Conservation (phyloP, 23 tunicate species). For the Trididemnum miniatum region DNA sequence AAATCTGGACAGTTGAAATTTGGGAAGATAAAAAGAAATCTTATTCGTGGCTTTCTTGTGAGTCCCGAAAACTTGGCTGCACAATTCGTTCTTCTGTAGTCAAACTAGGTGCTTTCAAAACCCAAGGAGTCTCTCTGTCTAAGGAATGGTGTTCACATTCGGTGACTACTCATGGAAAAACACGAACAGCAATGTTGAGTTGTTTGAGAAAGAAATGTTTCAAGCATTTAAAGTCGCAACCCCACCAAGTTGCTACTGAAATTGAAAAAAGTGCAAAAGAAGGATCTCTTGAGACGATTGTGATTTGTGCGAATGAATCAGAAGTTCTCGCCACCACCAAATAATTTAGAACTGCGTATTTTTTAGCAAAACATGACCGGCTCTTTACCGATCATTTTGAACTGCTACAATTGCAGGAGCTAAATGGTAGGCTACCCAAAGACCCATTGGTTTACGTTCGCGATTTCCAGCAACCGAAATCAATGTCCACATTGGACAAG, state of each 20-base stretch:
- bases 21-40: background rate
- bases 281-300: background rate
- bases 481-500: background rate
- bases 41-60: background rate
- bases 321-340: background rate
- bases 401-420: too few species aligned
- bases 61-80: background rate
- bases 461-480: background rate
- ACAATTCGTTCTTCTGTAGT: background rate
- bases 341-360: background rate
- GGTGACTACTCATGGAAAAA: background rate
- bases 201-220: background rate
- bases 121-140: background rate
- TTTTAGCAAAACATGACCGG: background rate
- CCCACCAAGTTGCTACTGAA: background rate
- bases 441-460: background rate
- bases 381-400: too few species aligned
- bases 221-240: background rate
- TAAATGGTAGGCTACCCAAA: background rate
- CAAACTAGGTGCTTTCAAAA: background rate
- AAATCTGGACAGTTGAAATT: background rate
- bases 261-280: background rate
- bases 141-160: background rate
- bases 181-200: background rate
- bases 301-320: background rate